Evolutionary conservation across 1,140 invertebrate species (phyloP).

Genomic region (Camponotus pennsylvanicus): DNA sequence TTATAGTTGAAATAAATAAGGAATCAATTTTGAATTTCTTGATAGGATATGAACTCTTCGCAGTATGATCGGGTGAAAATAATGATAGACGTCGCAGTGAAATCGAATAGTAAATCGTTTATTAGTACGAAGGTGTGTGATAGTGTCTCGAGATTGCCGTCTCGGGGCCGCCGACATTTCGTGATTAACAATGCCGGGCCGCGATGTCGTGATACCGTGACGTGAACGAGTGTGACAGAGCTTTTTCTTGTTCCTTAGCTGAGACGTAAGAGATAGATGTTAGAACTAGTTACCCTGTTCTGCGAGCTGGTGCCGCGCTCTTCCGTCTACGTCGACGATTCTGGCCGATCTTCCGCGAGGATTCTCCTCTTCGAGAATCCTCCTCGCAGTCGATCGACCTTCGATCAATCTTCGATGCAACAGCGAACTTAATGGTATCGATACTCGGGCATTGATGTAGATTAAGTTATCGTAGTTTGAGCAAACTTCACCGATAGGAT

Average conservation of each 20-base stretch:
- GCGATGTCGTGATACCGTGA: slow-evolving; percentile 73
- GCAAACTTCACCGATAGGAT: not conserved
- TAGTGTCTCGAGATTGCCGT: slow-evolving; percentile 79
- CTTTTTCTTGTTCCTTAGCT: slow-evolving; percentile 74
- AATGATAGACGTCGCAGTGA: slow-evolving; percentile 68
- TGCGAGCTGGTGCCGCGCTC: slow-evolving; percentile 78
- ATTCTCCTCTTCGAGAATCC: slow-evolving; percentile 13
- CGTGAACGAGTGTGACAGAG: slow-evolving; percentile 76
- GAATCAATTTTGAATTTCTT: not conserved
- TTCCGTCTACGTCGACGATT: slow-evolving; percentile 68
- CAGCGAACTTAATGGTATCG: not conserved
- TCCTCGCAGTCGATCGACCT: slow-evolving; percentile 16
- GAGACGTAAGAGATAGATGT: slow-evolving; percentile 81
- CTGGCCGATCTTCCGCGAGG: slow-evolving; percentile 29
- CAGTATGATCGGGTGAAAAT: slow-evolving; percentile 49
- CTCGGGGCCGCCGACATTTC: slow-evolving; percentile 67
- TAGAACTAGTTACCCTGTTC: slow-evolving; percentile 84
- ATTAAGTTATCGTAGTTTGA: slow-evolving; percentile 25
- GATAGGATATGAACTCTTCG: not conserved
- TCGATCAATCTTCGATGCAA: not conserved
- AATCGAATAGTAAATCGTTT: slow-evolving; percentile 84
- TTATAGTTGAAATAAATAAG: not conserved
- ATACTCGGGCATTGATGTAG: slow-evolving; percentile 2
- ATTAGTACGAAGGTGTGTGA: slow-evolving; percentile 83
- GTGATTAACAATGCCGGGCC: slow-evolving; percentile 76